Percentiles rank a stretch among this genome's conserved stretches.
Conservation (phyloP, 2,113 vertebrate genomes). For the Thunnus maccoyii region DNA sequence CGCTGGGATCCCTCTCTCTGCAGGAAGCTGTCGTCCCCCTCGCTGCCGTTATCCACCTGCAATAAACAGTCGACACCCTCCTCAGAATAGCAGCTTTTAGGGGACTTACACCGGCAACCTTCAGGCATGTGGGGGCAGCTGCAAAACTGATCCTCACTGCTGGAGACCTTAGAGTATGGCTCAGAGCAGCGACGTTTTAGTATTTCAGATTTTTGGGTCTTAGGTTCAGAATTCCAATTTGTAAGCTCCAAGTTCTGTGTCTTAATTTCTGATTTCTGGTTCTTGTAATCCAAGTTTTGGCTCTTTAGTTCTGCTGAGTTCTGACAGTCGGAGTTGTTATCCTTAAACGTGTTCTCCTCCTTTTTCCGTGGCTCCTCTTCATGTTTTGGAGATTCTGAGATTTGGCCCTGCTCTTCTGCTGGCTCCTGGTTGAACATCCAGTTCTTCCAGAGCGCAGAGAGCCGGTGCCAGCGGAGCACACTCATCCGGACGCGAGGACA, state of each 20-base stretch:
- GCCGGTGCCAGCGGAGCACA: conserved; percentile 86
- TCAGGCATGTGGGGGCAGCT: conserved; percentile 8
- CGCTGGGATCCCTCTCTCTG: conserved; percentile 89
- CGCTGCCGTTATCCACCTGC: conserved; percentile 96
- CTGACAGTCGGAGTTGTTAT: conserved; percentile 2
- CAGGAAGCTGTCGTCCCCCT: conserved; percentile 89
- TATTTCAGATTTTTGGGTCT: conserved; percentile 28
- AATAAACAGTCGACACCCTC: conserved; percentile 81
- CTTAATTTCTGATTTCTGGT: conserved; percentile 11
- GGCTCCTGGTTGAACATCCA: conserved; percentile 93
- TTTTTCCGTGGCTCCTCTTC: conserved; percentile 9
- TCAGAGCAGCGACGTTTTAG: conserved; percentile 51
- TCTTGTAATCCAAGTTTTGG: conserved; percentile 38
- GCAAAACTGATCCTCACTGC: neutral
- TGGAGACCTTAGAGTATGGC: conserved; percentile 17
- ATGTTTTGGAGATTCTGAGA: conserved; percentile 13
- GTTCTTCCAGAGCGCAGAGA: conserved; percentile 90
- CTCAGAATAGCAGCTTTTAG: conserved; percentile 58
- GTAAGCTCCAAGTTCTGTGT: conserved; percentile 38
- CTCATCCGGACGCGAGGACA: conserved; percentile 83
- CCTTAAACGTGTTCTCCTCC: neutral
- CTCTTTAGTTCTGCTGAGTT: neutral
- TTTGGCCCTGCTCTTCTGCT: conserved; percentile 67
- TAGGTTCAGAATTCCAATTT: neutral
- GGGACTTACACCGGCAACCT: neutral